Evolutionary conservation across 2,888 invertebrate genomes (phyloP).

Genomic region (Mimachlamys varia): DNA sequence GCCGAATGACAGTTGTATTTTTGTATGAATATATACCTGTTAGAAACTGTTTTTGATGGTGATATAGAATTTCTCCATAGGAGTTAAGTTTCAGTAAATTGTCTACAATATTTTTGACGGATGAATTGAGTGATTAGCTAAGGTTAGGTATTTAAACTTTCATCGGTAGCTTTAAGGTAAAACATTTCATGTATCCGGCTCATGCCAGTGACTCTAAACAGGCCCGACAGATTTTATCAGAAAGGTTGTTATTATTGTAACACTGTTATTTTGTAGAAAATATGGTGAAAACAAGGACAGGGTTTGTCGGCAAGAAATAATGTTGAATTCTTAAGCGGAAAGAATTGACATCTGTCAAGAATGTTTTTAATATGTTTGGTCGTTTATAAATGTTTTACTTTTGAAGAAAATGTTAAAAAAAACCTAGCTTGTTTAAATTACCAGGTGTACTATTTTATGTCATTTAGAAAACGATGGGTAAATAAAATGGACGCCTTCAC

Average conservation of each 20-base stretch:
- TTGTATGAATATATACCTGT: neutral
- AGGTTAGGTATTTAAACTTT: conserved; percentile 21
- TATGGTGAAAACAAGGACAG: neutral
- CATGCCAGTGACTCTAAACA: neutral
- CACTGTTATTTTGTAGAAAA: neutral
- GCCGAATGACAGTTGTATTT: neutral
- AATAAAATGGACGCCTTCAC: neutral
- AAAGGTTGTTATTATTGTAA: conserved; percentile 23
- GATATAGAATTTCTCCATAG: neutral
- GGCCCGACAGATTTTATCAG: neutral
- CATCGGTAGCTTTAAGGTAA: neutral
- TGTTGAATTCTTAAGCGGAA: neutral
- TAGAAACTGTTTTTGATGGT: neutral
- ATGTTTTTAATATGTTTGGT: neutral
- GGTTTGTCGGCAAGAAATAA: neutral
- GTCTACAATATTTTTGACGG: neutral
- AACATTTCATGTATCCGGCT: neutral
- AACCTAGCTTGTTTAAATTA: neutral
- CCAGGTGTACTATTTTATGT: neutral
- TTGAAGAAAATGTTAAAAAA: neutral
- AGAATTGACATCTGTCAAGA: neutral
- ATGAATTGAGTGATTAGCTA: conserved; percentile 25
- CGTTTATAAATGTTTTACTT: neutral
- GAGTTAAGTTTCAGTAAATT: neutral
- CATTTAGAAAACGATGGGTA: neutral